Percentiles rank a stretch among this genome's conserved stretches.
Conservation (phyloP, 1,140 invertebrate species). For the Drosophila punjabiensis region DNA sequence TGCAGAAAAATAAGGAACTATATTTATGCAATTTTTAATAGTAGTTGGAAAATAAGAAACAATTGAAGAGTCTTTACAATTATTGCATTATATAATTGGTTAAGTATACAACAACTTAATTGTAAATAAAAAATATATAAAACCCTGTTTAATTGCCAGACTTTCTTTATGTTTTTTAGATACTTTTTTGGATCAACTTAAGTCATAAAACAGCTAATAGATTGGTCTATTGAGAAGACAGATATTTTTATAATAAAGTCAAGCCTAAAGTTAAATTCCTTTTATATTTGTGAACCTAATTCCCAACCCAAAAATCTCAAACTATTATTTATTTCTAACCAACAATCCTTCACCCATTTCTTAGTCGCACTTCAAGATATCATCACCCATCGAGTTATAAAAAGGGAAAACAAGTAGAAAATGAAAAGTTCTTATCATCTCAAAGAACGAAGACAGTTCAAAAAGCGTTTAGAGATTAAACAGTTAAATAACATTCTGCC, state of each 20-base stretch:
- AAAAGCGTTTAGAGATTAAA: conserved; percentile 24
- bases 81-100: neutral
- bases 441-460: neutral
- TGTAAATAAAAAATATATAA: neutral
- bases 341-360: neutral
- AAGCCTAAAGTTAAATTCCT: neutral
- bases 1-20: neutral
- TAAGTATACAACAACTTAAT: neutral
- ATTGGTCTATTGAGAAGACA: neutral
- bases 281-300: neutral
- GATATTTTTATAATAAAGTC: neutral
- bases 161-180: neutral
- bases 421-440: conserved; percentile 7
- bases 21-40: neutral
- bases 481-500: conserved; percentile 27
- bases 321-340: neutral
- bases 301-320: too few species aligned
- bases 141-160: neutral
- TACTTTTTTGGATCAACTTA: neutral
- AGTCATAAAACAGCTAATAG: neutral
- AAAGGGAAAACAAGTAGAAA: neutral
- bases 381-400: neutral
- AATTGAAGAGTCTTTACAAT: neutral
- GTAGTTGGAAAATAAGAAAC: neutral
- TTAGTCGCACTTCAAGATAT: neutral